A percentile compares a stretch with the other conserved stretches of the same genome.
Evolutionary conservation across 2,888 invertebrate species (phyloP).

Genomic region (Clostera curtula): DNA sequence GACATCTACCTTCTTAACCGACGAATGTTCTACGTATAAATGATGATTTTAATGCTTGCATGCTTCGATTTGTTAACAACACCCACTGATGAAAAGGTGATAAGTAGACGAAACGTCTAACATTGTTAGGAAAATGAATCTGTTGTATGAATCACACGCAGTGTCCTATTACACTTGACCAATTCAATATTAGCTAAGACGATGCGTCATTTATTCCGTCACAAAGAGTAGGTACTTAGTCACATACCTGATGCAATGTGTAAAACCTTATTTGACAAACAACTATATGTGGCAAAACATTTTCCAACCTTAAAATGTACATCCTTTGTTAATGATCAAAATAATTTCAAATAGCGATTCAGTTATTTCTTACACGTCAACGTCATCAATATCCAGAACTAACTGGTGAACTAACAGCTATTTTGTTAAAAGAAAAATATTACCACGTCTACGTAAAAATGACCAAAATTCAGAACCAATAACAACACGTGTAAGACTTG

Average conservation of each 20-base stretch:
- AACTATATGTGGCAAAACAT: conserved; percentile 1
- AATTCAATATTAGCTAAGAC: conserved; percentile 43
- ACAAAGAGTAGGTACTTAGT: conserved; percentile 27
- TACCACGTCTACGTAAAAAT: too few species aligned
- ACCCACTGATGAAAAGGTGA: conserved; percentile 6
- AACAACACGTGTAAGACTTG: too few species aligned
- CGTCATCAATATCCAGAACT: too few species aligned
- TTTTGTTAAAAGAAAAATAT: too few species aligned
- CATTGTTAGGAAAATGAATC: conserved; percentile 32
- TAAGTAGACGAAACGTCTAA: conserved; percentile 20
- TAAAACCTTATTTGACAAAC: conserved; percentile 1
- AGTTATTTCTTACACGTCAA: too few species aligned
- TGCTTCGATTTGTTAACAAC: not conserved
- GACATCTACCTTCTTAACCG: too few species aligned
- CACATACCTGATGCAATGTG: conserved; percentile 22
- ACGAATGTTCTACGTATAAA: too few species aligned
- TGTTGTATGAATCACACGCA: conserved; percentile 42
- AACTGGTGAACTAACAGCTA: too few species aligned
- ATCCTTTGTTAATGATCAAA: conserved; percentile 1
- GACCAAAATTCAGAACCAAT: too few species aligned
- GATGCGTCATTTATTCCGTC: conserved; percentile 49
- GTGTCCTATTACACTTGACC: conserved; percentile 55
- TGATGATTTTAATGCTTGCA: not conserved
- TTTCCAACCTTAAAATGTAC: not conserved
- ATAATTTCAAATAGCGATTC: not conserved